A percentile compares a stretch with the other conserved stretches of the same genome.
Evolutionary conservation across 2,113 vertebrate genomes (phyloP).

Genomic region (Naja naja): DNA sequence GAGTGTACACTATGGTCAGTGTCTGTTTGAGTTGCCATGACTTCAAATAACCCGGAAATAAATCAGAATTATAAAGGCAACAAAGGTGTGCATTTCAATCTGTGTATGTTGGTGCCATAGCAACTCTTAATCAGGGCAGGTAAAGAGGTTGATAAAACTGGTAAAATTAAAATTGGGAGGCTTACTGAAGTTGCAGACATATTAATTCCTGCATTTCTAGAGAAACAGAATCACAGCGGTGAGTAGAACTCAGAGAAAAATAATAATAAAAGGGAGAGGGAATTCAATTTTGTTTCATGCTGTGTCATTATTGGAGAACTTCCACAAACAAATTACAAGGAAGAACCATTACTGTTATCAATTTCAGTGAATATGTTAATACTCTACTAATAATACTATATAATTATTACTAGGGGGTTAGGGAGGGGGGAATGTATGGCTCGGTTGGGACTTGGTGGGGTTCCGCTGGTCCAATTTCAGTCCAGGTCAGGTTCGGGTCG

Average conservation of each 20-base stretch:
- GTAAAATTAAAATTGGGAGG: not conserved
- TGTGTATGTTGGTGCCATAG: slow-evolving; percentile 39
- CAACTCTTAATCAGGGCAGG: slow-evolving; percentile 36
- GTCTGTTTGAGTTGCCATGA: slow-evolving; percentile 36
- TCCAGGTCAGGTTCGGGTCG: too few relatives aligned
- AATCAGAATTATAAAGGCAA: slow-evolving; percentile 7
- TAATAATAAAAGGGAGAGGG: not conserved
- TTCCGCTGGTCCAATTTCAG: too few relatives aligned
- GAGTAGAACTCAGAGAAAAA: not conserved
- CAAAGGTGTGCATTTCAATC: slow-evolving; percentile 6
- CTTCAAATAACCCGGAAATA: slow-evolving; percentile 36
- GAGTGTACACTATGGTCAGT: slow-evolving; percentile 5
- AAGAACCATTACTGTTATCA: not conserved
- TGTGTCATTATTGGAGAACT: not conserved
- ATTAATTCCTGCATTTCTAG: not conserved
- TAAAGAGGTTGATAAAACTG: slow-evolving; percentile 26
- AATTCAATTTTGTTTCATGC: not conserved
- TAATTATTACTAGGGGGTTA: too few relatives aligned
- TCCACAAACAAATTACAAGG: not conserved
- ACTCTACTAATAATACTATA: not conserved
- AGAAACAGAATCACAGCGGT: not conserved
- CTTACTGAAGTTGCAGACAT: not conserved
- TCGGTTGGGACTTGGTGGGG: too few relatives aligned
- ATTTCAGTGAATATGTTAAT: not conserved
- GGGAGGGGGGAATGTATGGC: too few relatives aligned